Conservation (phyloP, 1,140 invertebrate species). For the Alviniconcha marisindica region DNA sequence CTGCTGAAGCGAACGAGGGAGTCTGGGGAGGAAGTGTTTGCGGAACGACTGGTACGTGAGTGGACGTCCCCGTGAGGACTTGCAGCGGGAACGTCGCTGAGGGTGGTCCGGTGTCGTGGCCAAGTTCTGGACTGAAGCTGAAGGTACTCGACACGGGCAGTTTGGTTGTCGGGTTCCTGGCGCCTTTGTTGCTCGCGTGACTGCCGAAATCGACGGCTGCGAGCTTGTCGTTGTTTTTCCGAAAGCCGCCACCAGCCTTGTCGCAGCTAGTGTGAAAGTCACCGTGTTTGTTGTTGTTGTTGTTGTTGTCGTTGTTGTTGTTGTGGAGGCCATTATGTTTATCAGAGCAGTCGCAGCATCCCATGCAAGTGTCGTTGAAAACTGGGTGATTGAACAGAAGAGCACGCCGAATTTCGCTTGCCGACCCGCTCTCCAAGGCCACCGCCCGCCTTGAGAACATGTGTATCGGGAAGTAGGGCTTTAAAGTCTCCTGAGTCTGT, state of each 20-base stretch:
- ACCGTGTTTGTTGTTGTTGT: neutral
- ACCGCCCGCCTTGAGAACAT: neutral
- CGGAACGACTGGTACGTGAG: neutral
- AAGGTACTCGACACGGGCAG: too few species aligned
- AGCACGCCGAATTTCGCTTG: constrained; percentile 29
- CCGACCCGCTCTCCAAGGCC: neutral
- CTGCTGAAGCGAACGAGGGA: neutral
- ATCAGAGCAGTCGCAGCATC: too few species aligned
- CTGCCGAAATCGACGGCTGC: too few species aligned
- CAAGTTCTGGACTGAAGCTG: neutral
- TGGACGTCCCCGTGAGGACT: neutral
- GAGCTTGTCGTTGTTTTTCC: neutral
- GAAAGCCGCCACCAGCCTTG: neutral
- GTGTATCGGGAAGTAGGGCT: neutral
- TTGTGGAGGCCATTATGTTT: too few species aligned
- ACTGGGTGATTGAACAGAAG: constrained; percentile 31
- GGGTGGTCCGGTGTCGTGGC: neutral
- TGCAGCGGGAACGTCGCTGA: neutral
- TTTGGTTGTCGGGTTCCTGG: too few species aligned
- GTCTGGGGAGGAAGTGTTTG: neutral
- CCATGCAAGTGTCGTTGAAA: neutral
- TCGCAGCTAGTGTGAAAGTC: neutral
- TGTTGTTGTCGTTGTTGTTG: neutral
- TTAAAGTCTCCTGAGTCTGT: neutral
- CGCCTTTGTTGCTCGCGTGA: too few species aligned